Evolutionary conservation across 2,797 vertebrate species (phyloP).

Genomic region (Thaleichthys pacificus): DNA sequence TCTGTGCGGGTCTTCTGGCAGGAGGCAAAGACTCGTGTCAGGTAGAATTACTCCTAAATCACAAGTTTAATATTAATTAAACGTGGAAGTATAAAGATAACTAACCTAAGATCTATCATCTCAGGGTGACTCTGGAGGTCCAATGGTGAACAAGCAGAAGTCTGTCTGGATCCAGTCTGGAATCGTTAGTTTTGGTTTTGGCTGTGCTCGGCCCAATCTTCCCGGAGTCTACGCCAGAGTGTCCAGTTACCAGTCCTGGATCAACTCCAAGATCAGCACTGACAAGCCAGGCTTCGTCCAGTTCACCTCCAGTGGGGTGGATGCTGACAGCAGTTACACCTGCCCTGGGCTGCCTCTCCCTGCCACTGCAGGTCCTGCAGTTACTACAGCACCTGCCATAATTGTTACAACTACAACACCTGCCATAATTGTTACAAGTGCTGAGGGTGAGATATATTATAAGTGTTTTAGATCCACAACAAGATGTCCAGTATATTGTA

Average conservation of each 20-base stretch:
- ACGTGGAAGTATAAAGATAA: no score
- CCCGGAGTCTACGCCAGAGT: conserved; percentile 68
- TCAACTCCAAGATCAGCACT: conserved; percentile 42
- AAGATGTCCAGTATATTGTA: no score
- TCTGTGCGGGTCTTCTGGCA: conserved; percentile 58
- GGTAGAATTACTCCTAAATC: no score
- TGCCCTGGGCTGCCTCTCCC: conserved; percentile 26
- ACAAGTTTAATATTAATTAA: no score
- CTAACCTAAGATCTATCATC: no score
- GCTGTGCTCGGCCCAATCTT: conserved; percentile 54
- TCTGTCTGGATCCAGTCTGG: conserved; percentile 65
- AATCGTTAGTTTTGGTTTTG: conserved; percentile 61
- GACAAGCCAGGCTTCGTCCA: conserved; percentile 60
- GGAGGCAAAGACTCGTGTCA: conserved; percentile 70
- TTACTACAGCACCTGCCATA: not conserved
- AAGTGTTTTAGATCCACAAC: no score
- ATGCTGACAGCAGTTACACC: conserved; percentile 50
- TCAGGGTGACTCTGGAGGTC: conserved; percentile 64
- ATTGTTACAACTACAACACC: not conserved
- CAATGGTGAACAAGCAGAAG: conserved; percentile 56
- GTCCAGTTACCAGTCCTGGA: conserved; percentile 63
- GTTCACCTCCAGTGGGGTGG: conserved; percentile 48
- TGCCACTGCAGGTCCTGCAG: no score
- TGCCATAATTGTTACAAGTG: not conserved
- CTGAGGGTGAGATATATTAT: no score